phyloP scores from a whole-genome alignment of 2,888 invertebrate species.

The Hyles lineata region DNA sequence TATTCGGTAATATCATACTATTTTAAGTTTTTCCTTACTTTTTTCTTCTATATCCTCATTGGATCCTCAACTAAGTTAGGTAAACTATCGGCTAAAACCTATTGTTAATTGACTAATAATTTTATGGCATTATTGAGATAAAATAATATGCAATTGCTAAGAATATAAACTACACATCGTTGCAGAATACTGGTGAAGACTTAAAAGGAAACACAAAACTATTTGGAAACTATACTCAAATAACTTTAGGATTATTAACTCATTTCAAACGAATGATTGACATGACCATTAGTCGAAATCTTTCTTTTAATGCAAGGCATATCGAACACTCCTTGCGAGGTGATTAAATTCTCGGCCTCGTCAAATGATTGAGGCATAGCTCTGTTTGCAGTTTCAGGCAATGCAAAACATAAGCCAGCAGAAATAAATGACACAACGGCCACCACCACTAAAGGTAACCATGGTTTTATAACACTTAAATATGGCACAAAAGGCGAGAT shows the following conservation, averaged over 20 bases:
- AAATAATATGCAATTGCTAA: too few species aligned
- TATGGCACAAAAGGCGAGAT: slow-evolving; percentile 70
- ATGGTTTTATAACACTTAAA: slow-evolving; percentile 52
- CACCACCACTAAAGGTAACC: slow-evolving; percentile 62
- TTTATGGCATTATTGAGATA: too few species aligned
- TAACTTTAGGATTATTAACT: slow-evolving; percentile 7
- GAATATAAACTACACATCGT: too few species aligned
- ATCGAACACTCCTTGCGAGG: slow-evolving; percentile 46
- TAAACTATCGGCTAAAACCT: too few species aligned
- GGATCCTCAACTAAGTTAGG: too few species aligned
- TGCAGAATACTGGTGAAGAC: too few species aligned
- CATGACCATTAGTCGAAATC: slow-evolving; percentile 31
- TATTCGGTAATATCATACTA: too few species aligned
- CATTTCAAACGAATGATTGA: slow-evolving; percentile 38
- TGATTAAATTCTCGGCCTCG: slow-evolving; percentile 50
- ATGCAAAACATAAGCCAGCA: slow-evolving; percentile 33
- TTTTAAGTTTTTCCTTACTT: too few species aligned
- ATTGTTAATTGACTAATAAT: too few species aligned
- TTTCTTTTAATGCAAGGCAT: slow-evolving; percentile 47
- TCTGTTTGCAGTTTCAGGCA: slow-evolving; percentile 54
- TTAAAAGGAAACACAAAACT: background rate
- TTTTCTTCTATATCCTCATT: too few species aligned
- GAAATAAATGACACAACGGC: slow-evolving; percentile 48
- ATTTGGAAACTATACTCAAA: background rate
- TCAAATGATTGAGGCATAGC: slow-evolving; percentile 58